These are phyloP conservation scores for Pristionchus arcanus DNA, from an alignment of 2,888 invertebrate genomes.

Conservation along the genomic window DNA sequence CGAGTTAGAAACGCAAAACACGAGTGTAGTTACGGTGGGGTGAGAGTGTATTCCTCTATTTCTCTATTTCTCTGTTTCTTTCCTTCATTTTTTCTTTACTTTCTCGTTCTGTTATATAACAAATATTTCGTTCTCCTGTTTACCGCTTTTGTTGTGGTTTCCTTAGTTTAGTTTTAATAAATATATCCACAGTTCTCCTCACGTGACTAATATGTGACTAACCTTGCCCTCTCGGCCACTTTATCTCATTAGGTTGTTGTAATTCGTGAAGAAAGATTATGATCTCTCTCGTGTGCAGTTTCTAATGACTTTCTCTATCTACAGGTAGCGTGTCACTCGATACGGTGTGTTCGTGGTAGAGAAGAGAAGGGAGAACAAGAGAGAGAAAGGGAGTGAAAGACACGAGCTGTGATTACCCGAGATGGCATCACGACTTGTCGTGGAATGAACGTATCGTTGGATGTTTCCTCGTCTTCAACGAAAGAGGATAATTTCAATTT, in stretches of 20 bases:
- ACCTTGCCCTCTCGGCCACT: neutral
- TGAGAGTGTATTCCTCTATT: neutral
- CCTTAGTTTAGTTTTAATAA: neutral
- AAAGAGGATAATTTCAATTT: slow-evolving; percentile 37
- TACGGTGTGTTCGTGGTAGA: slow-evolving; percentile 49
- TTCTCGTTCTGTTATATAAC: neutral
- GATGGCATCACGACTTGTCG: slow-evolving; percentile 41
- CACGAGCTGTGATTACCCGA: slow-evolving; percentile 26
- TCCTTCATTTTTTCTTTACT: neutral
- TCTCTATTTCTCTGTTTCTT: neutral
- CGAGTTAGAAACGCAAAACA: neutral
- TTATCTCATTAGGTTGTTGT: neutral
- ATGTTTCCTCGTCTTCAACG: slow-evolving; percentile 25
- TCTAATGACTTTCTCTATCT: slow-evolving; percentile 44
- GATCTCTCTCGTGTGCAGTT: slow-evolving; percentile 32
- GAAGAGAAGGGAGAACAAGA: slow-evolving; percentile 14
- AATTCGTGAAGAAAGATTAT: slow-evolving; percentile 6
- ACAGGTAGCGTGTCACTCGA: slow-evolving; percentile 38
- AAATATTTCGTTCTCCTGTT: neutral
- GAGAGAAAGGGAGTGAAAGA: slow-evolving; percentile 46
- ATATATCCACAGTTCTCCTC: neutral
- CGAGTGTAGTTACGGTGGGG: neutral
- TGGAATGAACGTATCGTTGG: slow-evolving; percentile 46
- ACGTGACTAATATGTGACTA: neutral
- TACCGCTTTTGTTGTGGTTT: neutral